Evolutionary conservation across 37 sponge, comb jelly and placozoan species (phyloP), one percentile per base, ranked within the genome.

Genomic region (Eunapius fragilis): DNA sequence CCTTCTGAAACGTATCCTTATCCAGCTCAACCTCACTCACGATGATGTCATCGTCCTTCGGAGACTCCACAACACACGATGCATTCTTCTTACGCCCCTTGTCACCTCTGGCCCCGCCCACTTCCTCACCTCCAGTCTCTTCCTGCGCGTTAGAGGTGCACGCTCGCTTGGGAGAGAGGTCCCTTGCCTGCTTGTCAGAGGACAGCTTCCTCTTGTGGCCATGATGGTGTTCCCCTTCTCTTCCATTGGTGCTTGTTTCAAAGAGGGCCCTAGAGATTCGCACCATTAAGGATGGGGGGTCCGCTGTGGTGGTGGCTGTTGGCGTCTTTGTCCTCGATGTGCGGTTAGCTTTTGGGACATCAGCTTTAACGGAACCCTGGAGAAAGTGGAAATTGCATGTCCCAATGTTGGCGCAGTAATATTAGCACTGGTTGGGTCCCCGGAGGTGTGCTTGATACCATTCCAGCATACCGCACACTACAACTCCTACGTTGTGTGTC

Each of bases 1-100:
- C 87, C 84, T 80, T 87, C 48, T 75, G 26, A 48, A 94, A 94
- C 19, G 71, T 77, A 5, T 77, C 71, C 49, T 84, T 67, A 68
- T 94, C 88, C 79, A 94, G 77, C 19, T 90, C 94, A 77, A 36
- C 30, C 33, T 72, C 82, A 24, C 49, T 70, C 50, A 37, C 71
- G 3, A 36, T 67, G 28, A 49, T 35, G 38, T 84, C 71, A 48
- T 73, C 80, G 45, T 41, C 49, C 9, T 58, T 80, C 33, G 25
- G 31, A 31, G 68, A 67, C 31, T 68, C 67, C 28, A 4, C 80
- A 26, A 32, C 24, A 17, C 35, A n/a, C 69, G 81, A 34, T 33
- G 68, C 70, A 31, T 10, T 67, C 73, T 32, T 76, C 25, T 80
- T 67, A n/a, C 31, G 33, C 13, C 80, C 23, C 68, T 80, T 80